A percentile compares a stretch with the other conserved stretches of the same genome.
Evolutionary conservation across 2,888 invertebrate species (phyloP).

Genomic region (Amphipyra berbera): DNA sequence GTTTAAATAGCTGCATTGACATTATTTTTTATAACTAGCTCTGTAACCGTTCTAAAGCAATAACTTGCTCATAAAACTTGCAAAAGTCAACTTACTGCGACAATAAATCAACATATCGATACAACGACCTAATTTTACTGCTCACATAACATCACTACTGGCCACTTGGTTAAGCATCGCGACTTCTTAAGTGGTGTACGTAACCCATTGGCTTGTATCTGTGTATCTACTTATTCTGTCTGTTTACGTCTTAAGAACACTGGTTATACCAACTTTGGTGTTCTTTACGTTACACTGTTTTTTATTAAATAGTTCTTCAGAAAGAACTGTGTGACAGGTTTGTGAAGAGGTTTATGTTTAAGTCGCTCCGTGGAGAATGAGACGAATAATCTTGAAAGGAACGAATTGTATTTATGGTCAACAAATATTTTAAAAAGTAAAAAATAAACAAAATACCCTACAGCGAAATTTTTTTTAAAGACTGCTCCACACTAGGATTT

Average conservation of each 20-base stretch:
- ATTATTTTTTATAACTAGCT: neutral
- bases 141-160: constrained; percentile 38
- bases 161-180: constrained; percentile 65
- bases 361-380: neutral
- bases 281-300: constrained; percentile 16
- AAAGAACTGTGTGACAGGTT: constrained; percentile 18
- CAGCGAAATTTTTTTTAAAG: too few species aligned
- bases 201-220: constrained; percentile 83
- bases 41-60: too few species aligned
- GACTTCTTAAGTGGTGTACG: constrained; percentile 75
- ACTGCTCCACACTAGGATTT: too few species aligned
- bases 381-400: too few species aligned
- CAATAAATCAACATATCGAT: neutral
- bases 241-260: constrained; percentile 79
- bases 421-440: too few species aligned
- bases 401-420: too few species aligned
- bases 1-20: too few species aligned
- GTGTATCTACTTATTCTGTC: constrained; percentile 77
- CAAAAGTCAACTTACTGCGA: too few species aligned
- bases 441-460: too few species aligned
- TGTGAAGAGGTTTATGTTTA: constrained; percentile 3
- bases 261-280: constrained; percentile 45
- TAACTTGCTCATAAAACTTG: too few species aligned
- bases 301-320: constrained; percentile 7
- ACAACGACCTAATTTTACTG: neutral